Base-by-base conservation (phyloP, 2,113 vertebrate species). In the Nothocercus julius region DNA sequence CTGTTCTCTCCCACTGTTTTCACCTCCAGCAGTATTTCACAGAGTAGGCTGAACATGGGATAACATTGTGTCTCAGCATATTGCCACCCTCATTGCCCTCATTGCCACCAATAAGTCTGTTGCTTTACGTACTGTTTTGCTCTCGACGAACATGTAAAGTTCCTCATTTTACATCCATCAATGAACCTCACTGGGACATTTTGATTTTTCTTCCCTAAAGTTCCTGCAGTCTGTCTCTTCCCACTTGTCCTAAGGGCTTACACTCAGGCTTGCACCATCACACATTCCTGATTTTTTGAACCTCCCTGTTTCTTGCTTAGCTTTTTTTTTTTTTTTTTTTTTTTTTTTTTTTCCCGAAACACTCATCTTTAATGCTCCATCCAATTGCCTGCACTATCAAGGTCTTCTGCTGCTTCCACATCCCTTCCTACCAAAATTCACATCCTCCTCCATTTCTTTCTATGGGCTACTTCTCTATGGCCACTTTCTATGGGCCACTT, bases 71-170 rank as follows among this genome's bases (percentile, higher is more conserved):
- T 75, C 40, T 85, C 13, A 25, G 32, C 5, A 7, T 83, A 34
- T 67, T 13, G 36, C 36, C 36, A 36, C 36, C 36, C 36, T 36
- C 36, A 36, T 36, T 53, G 28, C 53, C 6, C 30, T 30, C 2
- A 2, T 16, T 27, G 30, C 14, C 1, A 1, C 27, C 68, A 53
- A 12, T 22, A 68, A 15, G 4, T 44, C 28, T 45, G 36, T 45
- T 84, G 22, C 9, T 84, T 3, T 76, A 9, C 17, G 8, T 2
- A 1, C 18, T 38, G n/a, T 68, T 90, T 68, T 32, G 56, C 30
- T 58, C 13, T 19, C 0, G 1, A 27, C 2, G 0, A 82, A 53
- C 45, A 53, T 7, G 56, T 64, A 58, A 11, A 7, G 2, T 19
- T 89, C 22, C 25, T 74, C 1, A 8, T 82, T 75, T 96, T 72